These are phyloP conservation scores for Aradophagus sp. DNA, from an alignment of 1,140 invertebrate genomes.

Conservation along the genomic window DNA sequence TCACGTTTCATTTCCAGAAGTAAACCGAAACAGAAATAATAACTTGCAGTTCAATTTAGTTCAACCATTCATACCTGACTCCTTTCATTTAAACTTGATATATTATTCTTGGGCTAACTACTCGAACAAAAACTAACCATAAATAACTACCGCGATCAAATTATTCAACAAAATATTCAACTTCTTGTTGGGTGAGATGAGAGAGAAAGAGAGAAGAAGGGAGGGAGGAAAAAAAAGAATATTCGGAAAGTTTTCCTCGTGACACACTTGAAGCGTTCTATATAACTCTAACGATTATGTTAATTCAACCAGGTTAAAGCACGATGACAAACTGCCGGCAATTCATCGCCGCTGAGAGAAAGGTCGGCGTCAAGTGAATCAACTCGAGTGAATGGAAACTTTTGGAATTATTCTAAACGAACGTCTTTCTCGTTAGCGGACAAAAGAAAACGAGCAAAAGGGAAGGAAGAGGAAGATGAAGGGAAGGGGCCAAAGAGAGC, in stretches of 20 bases:
- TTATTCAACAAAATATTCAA: conserved; percentile 27
- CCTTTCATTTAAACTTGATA: conserved; percentile 5
- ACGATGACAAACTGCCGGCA: conserved; percentile 48
- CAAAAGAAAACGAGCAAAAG: too few relatives aligned
- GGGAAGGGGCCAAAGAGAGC: too few relatives aligned
- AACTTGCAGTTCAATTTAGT: too few relatives aligned
- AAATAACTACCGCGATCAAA: conserved; percentile 17
- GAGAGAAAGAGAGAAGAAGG: too few relatives aligned
- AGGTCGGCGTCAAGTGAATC: conserved; percentile 45
- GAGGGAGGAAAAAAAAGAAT: too few relatives aligned
- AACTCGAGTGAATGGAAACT: conserved; percentile 21
- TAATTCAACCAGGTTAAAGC: conserved; percentile 60
- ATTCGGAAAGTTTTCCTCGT: conserved; percentile 23
- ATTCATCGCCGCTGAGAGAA: conserved; percentile 42
- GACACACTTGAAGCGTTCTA: conserved; percentile 49
- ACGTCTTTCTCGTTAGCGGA: conserved; percentile 2
- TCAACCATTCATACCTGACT: too few relatives aligned
- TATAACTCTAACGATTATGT: conserved; percentile 62
- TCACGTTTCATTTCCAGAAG: too few relatives aligned
- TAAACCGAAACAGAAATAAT: too few relatives aligned
- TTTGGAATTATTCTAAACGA: conserved; percentile 17
- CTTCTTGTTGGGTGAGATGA: too few relatives aligned
- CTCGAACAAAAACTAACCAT: conserved; percentile 2
- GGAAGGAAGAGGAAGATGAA: neutral
- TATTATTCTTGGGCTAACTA: too few relatives aligned